Evolutionary conservation across 2,113 vertebrate species (phyloP).

Genomic region (Diadophis punctatus): DNA sequence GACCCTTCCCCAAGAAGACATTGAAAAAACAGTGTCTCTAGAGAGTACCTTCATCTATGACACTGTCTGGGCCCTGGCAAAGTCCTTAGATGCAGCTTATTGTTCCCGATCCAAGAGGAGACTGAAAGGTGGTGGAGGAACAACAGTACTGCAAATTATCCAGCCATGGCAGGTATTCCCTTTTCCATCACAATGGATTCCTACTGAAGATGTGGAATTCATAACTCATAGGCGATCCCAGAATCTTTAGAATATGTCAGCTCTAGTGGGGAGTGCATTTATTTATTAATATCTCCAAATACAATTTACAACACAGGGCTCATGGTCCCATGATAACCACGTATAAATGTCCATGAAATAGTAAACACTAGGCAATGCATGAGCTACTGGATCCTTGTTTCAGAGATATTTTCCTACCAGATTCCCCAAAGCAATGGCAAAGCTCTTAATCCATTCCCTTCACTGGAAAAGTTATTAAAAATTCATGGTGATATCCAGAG

Average conservation of each 20-base stretch:
- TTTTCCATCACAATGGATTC: too few species aligned
- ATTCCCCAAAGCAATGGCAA: neutral
- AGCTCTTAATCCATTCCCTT: neutral
- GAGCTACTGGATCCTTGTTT: neutral
- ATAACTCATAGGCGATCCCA: neutral
- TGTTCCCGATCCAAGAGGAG: neutral
- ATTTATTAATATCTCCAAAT: neutral
- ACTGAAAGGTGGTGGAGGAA: neutral
- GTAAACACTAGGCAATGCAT: too few species aligned
- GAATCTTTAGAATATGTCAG: neutral
- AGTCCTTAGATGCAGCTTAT: neutral
- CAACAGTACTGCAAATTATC: too few species aligned
- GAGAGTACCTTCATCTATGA: neutral
- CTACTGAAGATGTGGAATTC: too few species aligned
- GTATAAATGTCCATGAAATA: too few species aligned
- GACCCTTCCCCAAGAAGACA: neutral
- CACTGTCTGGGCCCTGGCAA: neutral
- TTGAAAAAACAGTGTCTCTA: neutral
- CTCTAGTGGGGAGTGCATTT: neutral
- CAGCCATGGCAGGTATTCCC: too few species aligned
- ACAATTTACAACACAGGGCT: neutral
- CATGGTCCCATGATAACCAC: too few species aligned
- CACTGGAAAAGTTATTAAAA: neutral
- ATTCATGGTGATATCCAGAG: neutral
- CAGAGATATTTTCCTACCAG: neutral